Evolutionary conservation across 53 echinoderm and acorn worm species (phyloP).

Genomic region (Paracentrotus lividus): DNA sequence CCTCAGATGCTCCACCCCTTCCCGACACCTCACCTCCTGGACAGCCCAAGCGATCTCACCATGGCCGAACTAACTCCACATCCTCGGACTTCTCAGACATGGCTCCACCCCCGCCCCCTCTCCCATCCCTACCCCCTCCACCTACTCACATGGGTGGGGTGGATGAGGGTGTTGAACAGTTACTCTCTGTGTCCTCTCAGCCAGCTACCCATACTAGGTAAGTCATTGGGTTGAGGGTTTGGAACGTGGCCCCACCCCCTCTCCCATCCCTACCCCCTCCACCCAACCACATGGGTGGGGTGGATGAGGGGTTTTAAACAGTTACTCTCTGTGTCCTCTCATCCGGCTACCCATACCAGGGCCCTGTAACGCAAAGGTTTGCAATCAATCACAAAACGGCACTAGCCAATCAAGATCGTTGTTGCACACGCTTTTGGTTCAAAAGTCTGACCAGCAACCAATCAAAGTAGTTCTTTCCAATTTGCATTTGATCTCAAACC

Average conservation of each 20-base stretch:
- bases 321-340: background rate
- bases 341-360: too few relatives aligned
- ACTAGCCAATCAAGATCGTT: too few relatives aligned
- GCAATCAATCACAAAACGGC: too few relatives aligned
- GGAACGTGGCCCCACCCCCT: slow-evolving; percentile 83
- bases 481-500: too few relatives aligned
- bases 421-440: too few relatives aligned
- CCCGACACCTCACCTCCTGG: slow-evolving; percentile 76
- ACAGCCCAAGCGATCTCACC: background rate
- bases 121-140: slow-evolving; percentile 82
- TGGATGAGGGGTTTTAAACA: background rate
- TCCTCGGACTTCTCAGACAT: slow-evolving; percentile 57
- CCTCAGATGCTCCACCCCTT: slow-evolving; percentile 76
- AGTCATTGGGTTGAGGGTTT: background rate
- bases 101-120: slow-evolving; percentile 76
- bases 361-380: too few relatives aligned
- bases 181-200: background rate
- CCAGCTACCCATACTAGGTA: slow-evolving; percentile 44
- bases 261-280: slow-evolving; percentile 83
- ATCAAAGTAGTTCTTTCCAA: too few relatives aligned
- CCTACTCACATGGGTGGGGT: slow-evolving; percentile 34
- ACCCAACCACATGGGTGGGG: slow-evolving; percentile 36
- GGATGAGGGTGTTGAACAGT: background rate
- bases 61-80: slow-evolving; percentile 62
- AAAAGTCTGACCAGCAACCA: too few relatives aligned